Base-by-base conservation (phyloP, 2,797 vertebrate genomes). In the Xiphophorus birchmanni region DNA sequence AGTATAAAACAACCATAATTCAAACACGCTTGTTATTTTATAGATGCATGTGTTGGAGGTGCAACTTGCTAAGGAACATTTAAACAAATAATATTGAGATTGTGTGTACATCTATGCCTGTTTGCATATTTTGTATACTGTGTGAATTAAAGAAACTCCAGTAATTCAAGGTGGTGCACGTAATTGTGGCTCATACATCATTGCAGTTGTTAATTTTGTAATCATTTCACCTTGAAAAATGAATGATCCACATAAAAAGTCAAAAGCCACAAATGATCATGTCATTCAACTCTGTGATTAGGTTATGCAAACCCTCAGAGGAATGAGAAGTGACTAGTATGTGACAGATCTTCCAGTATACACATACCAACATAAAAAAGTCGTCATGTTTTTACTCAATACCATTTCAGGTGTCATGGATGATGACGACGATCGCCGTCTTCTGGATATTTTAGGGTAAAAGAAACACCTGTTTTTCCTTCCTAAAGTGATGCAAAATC, bases 391-490 rank as follows among this genome's bases (percentile, higher is more conserved):
- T 3, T 83, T 29, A 58, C 73, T 79, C 56, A 74, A n/a, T 79
- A 71, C 42, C 80, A 48, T 88, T 85, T 44, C 91, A 99, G 99
- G 97, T 99, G 98, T 98, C 97, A 99, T 99, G 99, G 99, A 99
- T 96, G 98, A 99, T 98, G 99, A 99, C 78, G 98, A 99, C 89
- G 98, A 99, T 94, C 97, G 97, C 94, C 98, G 96, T 97, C 97
- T 99, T 97, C 98, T 99, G 96, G 99, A 99, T 97, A 97, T 99
- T 96, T 99, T 99, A 95, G 98, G 99, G 99, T 99, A 97, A 98
- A 97, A 73, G 11, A 72, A 44, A 72, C n/a, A 7, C 67, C n/a
- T 77, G 12, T 75, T 5, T 79, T 71, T 67, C 18, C 23, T 44
- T 17, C 50, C 18, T 67, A 67, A 48, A 35, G 29, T 82, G 73